Conservation (phyloP, 2,888 invertebrate genomes). For the Falcaria lacertinaria region DNA sequence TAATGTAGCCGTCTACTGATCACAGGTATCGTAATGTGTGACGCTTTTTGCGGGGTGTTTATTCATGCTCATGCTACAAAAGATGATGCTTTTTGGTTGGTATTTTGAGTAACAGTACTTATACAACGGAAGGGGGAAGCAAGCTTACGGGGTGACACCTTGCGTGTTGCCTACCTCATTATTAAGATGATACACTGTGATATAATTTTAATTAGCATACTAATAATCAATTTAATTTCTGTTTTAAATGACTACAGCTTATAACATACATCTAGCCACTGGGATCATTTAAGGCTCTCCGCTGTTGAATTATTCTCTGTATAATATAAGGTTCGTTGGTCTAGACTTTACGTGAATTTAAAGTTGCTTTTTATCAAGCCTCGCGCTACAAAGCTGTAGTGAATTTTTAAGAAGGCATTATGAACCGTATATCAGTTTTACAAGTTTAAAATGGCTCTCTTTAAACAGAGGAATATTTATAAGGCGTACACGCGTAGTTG, state of each 20-base stretch:
- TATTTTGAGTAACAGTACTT: too few relatives aligned
- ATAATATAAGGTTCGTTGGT: background rate
- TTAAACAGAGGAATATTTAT: slow-evolving; percentile 16
- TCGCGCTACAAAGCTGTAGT: slow-evolving; percentile 9
- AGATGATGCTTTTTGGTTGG: too few relatives aligned
- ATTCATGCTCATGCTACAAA: too few relatives aligned
- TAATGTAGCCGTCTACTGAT: slow-evolving; percentile 30
- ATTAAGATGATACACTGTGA: too few relatives aligned
- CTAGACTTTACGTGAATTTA: slow-evolving; percentile 1
- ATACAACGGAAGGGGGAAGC: too few relatives aligned
- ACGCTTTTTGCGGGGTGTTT: background rate
- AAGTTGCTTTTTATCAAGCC: slow-evolving; percentile 1
- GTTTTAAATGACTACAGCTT: too few relatives aligned
- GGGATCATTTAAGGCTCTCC: too few relatives aligned
- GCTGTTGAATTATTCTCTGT: background rate
- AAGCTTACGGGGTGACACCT: too few relatives aligned
- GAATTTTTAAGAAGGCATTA: slow-evolving; percentile 23
- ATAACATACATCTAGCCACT: too few relatives aligned
- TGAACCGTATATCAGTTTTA: slow-evolving; percentile 28
- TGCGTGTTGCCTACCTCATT: too few relatives aligned
- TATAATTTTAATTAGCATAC: too few relatives aligned
- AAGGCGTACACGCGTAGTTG: slow-evolving; percentile 11
- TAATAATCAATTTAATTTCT: too few relatives aligned
- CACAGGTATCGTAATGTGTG: background rate
- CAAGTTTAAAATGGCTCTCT: slow-evolving; percentile 19